phyloP scores from a whole-genome alignment of 2,797 vertebrate species.

The Coracias cyanogaster region DNA sequence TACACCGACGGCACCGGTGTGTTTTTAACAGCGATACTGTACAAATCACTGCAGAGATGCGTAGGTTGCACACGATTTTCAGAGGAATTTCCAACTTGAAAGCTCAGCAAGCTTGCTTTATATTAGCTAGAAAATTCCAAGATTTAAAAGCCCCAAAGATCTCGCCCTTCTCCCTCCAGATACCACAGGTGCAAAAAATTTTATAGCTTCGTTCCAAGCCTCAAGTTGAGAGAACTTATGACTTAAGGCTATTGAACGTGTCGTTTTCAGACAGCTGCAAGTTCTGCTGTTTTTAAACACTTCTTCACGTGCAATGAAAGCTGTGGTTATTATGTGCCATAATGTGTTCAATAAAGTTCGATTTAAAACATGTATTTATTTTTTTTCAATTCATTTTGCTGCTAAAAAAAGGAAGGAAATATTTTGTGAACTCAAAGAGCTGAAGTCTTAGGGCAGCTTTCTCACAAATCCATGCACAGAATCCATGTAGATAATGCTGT shows the following conservation, averaged over 20 bases:
- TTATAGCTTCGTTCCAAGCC: slow-evolving; percentile 47
- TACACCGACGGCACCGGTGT: fast-evolving
- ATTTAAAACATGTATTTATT: neutral
- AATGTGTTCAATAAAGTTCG: neutral
- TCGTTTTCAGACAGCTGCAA: slow-evolving; percentile 57
- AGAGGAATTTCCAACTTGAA: slow-evolving; percentile 7
- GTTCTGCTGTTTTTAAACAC: slow-evolving; percentile 54
- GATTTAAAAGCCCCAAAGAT: slow-evolving; percentile 22
- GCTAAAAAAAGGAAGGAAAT: neutral
- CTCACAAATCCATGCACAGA: neutral
- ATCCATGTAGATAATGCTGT: neutral
- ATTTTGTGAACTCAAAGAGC: neutral
- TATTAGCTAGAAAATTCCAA: neutral
- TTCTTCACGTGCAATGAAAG: neutral
- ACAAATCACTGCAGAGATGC: neutral
- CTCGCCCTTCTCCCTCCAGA: neutral
- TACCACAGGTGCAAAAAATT: slow-evolving; percentile 27
- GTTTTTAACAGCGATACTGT: neutral
- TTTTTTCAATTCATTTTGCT: neutral
- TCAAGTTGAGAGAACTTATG: slow-evolving; percentile 50
- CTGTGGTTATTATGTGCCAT: neutral
- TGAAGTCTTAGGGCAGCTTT: neutral
- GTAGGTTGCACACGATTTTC: neutral
- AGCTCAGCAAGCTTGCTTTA: fast-evolving
- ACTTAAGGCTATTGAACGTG: slow-evolving; percentile 52